These are phyloP conservation scores for Pimephales promelas DNA, from an alignment of 2,113 vertebrate genomes.

Conservation along the genomic window DNA sequence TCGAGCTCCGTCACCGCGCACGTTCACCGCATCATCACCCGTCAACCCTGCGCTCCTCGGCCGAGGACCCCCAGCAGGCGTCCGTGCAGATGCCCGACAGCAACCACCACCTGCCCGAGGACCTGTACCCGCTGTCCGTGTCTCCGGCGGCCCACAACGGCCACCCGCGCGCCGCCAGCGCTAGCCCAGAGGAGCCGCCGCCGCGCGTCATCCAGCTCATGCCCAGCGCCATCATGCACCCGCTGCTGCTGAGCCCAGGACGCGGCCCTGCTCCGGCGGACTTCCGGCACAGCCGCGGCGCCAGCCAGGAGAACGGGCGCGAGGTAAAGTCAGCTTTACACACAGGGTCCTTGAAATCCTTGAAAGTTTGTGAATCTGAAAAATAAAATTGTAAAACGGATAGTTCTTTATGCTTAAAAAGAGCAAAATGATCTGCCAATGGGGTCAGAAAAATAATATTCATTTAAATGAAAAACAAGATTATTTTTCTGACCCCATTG, in stretches of 20 bases:
- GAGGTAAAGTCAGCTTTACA: constrained; percentile 60
- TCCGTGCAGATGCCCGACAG: constrained; percentile 92
- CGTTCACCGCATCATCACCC: constrained; percentile 84
- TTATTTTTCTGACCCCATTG: too few relatives aligned
- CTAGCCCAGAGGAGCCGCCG: constrained; percentile 47
- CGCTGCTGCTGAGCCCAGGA: constrained; percentile 86
- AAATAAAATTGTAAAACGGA: too few relatives aligned
- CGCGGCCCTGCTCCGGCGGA: constrained; percentile 79
- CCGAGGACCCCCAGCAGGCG: constrained; percentile 77
- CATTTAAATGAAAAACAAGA: too few relatives aligned
- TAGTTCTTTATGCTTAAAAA: too few relatives aligned
- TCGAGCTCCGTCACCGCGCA: constrained; percentile 92
- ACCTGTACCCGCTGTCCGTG: constrained; percentile 90
- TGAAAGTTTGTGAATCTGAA: too few relatives aligned
- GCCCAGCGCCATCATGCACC: constrained; percentile 97
- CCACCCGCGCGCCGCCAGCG: constrained; percentile 62
- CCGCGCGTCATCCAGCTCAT: constrained; percentile 94
- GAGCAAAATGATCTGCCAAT: too few relatives aligned
- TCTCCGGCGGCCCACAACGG: constrained; percentile 90
- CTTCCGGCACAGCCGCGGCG: constrained; percentile 81
- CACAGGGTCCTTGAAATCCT: too few relatives aligned
- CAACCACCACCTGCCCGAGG: constrained; percentile 82
- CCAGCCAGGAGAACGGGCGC: constrained; percentile 82
- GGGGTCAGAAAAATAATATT: too few relatives aligned
- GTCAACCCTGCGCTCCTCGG: constrained; percentile 78